These are phyloP conservation scores for Phytoseiulus persimilis DNA, from an alignment of 2,888 invertebrate genomes.

Conservation along the genomic window DNA sequence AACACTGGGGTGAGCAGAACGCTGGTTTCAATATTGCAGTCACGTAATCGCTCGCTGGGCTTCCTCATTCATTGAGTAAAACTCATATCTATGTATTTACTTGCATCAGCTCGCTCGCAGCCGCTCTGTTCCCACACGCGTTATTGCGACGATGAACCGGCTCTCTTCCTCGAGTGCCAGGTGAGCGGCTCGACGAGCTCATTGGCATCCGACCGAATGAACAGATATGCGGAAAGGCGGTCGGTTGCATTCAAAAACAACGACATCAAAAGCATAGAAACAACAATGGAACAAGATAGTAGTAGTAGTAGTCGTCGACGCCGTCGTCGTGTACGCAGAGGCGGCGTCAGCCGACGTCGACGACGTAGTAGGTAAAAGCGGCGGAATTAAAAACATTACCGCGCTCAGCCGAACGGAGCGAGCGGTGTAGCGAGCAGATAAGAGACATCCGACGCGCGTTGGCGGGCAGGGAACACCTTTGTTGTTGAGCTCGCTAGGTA, in stretches of 20 bases:
- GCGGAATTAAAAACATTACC: not conserved
- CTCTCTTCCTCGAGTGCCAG: not conserved
- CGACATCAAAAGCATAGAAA: not conserved
- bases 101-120: not conserved
- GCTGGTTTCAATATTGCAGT: not conserved
- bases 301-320: not conserved
- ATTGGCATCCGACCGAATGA: not conserved
- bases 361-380: not conserved
- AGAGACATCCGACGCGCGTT: not conserved
- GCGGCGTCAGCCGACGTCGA: not conserved
- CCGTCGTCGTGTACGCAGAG: not conserved
- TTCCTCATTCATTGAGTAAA: not conserved
- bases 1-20: not conserved
- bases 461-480: not conserved
- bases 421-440: not conserved
- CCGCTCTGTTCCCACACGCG: not conserved
- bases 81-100: not conserved
- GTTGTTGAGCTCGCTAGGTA: not conserved
- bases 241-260: not conserved
- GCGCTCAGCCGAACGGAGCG: not conserved
- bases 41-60: not conserved
- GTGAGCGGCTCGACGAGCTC: not conserved
- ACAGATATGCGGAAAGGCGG: not conserved
- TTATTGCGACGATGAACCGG: not conserved
- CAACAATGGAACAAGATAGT: not conserved